phyloP scores from a whole-genome alignment of 1,140 invertebrate species.

The Cydia fagiglandana region DNA sequence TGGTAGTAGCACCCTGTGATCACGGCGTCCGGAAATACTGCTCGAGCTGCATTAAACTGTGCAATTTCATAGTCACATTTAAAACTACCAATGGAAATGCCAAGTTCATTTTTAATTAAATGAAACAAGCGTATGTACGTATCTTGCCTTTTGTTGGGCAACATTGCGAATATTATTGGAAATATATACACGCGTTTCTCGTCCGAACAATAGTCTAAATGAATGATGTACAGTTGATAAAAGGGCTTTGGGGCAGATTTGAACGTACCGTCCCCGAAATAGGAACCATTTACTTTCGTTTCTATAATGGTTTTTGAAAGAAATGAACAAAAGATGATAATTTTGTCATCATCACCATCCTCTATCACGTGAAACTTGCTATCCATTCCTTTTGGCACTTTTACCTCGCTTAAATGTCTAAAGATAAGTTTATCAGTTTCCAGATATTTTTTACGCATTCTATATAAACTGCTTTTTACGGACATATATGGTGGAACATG shows the following conservation, averaged over 20 bases:
- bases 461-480: conserved; percentile 11
- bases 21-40: conserved; percentile 1
- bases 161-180: conserved; percentile 15
- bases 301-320: conserved; percentile 5
- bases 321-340: conserved; percentile 13
- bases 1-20: conserved; percentile 32
- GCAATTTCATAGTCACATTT: conserved; percentile 33
- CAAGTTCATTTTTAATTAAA: conserved; percentile 28
- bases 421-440: conserved; percentile 1
- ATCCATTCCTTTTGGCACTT: conserved; percentile 16
- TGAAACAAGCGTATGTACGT: conserved; percentile 28
- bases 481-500: conserved; percentile 10
- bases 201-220: background rate
- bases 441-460: conserved; percentile 26
- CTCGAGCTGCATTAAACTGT: conserved; percentile 17
- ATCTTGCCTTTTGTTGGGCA: conserved; percentile 27
- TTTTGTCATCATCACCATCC: conserved; percentile 21
- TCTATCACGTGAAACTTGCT: conserved; percentile 25
- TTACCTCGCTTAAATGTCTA: conserved; percentile 7
- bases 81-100: conserved; percentile 1
- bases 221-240: conserved; percentile 26
- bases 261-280: conserved; percentile 18
- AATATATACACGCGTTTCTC: conserved; percentile 9
- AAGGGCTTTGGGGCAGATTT: conserved; percentile 4
- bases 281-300: background rate